Conservation (phyloP, 2,888 invertebrate genomes). For the Drosophila pegasa region DNA sequence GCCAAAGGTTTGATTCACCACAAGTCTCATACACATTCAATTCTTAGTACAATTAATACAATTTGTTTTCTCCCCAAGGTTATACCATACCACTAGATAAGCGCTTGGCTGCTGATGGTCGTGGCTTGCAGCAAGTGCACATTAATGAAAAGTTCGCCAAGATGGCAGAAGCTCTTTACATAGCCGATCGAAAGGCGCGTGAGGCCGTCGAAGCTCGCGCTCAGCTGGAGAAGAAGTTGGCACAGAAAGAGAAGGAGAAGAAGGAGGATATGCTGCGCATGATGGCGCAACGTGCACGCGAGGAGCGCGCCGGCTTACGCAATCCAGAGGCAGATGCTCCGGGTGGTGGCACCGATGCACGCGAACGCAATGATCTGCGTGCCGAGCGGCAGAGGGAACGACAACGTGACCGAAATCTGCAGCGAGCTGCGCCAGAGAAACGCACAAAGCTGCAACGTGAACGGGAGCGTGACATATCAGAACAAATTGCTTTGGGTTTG, state of each 20-base stretch:
- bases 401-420: slow-evolving; percentile 96
- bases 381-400: slow-evolving; percentile 96
- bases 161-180: slow-evolving; percentile 98
- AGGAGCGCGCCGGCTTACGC: slow-evolving; percentile 93
- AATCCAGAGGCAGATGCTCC: slow-evolving; percentile 84
- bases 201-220: slow-evolving; percentile 99
- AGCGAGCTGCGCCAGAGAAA: slow-evolving; percentile 97
- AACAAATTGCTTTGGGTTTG: slow-evolving; percentile 98
- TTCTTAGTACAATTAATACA: not conserved
- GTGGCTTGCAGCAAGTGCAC: slow-evolving; percentile 98
- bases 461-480: slow-evolving; percentile 98
- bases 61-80: slow-evolving; percentile 33
- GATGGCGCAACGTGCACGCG: slow-evolving; percentile 97
- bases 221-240: slow-evolving; percentile 97
- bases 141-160: slow-evolving; percentile 99
- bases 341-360: slow-evolving; percentile 86
- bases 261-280: slow-evolving; percentile 97
- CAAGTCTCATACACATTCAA: not conserved
- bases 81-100: slow-evolving; percentile 99
- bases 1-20: slow-evolving; percentile 88
- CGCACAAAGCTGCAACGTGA: slow-evolving; percentile 94
- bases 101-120: slow-evolving; percentile 98
- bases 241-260: slow-evolving; percentile 99
- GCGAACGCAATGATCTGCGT: slow-evolving; percentile 94
- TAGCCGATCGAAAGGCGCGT: slow-evolving; percentile 98